Evolutionary conservation across 2,888 invertebrate genomes (phyloP).

Genomic region (Caenorhabditis zanzibari): DNA sequence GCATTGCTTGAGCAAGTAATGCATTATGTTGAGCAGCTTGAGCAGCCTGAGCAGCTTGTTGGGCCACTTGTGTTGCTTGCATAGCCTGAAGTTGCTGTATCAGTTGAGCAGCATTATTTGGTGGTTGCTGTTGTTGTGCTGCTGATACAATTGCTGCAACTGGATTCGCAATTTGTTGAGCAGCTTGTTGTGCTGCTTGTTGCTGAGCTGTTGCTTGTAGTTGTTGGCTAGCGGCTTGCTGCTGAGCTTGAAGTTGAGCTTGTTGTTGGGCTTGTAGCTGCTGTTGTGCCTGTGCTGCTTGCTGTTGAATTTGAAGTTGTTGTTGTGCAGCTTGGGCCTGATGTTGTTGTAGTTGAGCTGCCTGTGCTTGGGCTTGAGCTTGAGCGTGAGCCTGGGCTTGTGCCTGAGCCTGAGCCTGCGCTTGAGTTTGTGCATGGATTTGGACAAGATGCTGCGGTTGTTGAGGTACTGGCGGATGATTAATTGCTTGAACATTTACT

Average conservation of each 20-base stretch:
- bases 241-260: conserved; percentile 19
- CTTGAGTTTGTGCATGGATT: conserved; percentile 21
- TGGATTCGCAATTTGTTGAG: neutral
- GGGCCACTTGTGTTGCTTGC: conserved; percentile 28
- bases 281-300: conserved; percentile 16
- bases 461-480: conserved; percentile 49
- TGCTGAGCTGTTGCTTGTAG: neutral
- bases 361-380: conserved; percentile 23
- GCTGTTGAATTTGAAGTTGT: conserved; percentile 38
- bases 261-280: conserved; percentile 42
- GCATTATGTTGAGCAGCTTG: conserved; percentile 30
- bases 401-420: conserved; percentile 29
- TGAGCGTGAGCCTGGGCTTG: conserved; percentile 20
- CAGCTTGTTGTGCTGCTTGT: conserved; percentile 9
- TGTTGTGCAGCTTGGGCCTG: conserved; percentile 39
- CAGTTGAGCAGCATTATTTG: neutral
- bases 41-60: neutral
- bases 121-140: neutral
- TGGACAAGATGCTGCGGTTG: conserved; percentile 25
- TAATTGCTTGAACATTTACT: conserved; percentile 42
- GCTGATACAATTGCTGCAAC: neutral
- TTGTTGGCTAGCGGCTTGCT: neutral
- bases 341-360: conserved; percentile 1
- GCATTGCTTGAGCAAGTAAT: conserved; percentile 42
- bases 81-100: conserved; percentile 29